These are phyloP conservation scores for Pseudotriccus pelzelni DNA, from an alignment of 2,797 vertebrate species.

Conservation along the genomic window DNA sequence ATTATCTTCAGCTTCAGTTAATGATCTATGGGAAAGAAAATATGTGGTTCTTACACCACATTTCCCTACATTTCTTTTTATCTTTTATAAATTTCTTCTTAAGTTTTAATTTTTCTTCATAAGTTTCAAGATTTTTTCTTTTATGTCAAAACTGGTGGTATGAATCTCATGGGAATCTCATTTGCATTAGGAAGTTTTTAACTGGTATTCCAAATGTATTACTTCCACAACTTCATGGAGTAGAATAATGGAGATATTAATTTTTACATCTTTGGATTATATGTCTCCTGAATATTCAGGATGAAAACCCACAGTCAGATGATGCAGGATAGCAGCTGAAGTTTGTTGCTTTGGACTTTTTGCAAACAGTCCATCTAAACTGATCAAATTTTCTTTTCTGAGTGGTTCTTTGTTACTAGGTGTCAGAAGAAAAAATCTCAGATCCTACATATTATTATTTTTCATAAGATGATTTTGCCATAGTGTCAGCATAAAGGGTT, in stretches of 20 bases:
- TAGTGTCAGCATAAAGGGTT: not conserved
- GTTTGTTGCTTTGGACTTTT: not conserved
- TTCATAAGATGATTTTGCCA: not conserved
- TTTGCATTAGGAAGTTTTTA: not conserved
- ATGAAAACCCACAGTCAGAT: not conserved
- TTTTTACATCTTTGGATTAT: not conserved
- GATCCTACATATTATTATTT: not conserved
- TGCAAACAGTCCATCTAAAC: not conserved
- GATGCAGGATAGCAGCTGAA: not conserved
- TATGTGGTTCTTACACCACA: accelerated
- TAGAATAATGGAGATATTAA: not conserved
- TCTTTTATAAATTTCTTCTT: not conserved
- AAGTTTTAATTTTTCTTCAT: not conserved
- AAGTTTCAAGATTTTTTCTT: not conserved
- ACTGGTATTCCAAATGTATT: not conserved
- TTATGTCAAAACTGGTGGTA: not conserved
- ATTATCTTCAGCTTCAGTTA: not conserved
- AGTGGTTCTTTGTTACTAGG: not conserved
- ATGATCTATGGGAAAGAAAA: not conserved
- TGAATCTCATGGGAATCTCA: not conserved
- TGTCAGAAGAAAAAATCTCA: not conserved
- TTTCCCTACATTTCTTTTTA: not conserved
- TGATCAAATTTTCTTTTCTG: not conserved
- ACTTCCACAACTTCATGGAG: not conserved
- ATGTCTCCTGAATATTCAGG: not conserved